Evolutionary conservation across 2,888 invertebrate species (phyloP).

Genomic region (Pseudoips prasinana): DNA sequence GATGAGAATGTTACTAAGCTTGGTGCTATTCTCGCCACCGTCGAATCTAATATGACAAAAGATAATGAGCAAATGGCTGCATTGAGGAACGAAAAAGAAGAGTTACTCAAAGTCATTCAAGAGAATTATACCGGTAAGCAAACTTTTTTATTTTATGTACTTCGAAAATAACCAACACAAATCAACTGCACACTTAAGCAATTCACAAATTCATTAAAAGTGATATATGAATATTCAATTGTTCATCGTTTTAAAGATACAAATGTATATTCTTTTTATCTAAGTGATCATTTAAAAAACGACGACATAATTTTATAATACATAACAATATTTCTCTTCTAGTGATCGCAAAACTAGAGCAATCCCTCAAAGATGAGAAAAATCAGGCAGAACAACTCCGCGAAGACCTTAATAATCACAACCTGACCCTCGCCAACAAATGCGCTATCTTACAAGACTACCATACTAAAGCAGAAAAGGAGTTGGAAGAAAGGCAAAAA

Average conservation of each 20-base stretch:
- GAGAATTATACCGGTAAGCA: slow-evolving; percentile 46
- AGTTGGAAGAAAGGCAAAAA: slow-evolving; percentile 44
- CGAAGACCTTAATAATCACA: slow-evolving; percentile 41
- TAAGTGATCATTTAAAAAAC: too few relatives aligned
- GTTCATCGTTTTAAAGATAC: too few relatives aligned
- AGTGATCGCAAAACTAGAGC: slow-evolving; percentile 50
- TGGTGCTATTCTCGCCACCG: slow-evolving; percentile 1
- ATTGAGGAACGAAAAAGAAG: slow-evolving; percentile 31
- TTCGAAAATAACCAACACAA: too few relatives aligned
- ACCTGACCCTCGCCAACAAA: slow-evolving; percentile 43
- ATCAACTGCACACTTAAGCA: too few relatives aligned
- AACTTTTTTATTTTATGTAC: too few relatives aligned
- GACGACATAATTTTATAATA: too few relatives aligned
- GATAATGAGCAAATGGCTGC: slow-evolving; percentile 19
- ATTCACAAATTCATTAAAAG: too few relatives aligned
- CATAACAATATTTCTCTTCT: too few relatives aligned
- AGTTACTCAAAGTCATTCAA: slow-evolving; percentile 32
- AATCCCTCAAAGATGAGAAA: slow-evolving; percentile 40
- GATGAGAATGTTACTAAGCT: slow-evolving; percentile 5
- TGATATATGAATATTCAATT: too few relatives aligned
- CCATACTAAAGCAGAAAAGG: slow-evolving; percentile 49
- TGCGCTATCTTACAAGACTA: slow-evolving; percentile 51
- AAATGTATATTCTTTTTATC: too few relatives aligned
- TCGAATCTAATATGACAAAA: slow-evolving; percentile 7
- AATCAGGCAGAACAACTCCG: slow-evolving; percentile 38